These are phyloP conservation scores for Copidosoma aretas DNA, from an alignment of 2,888 invertebrate species.

Conservation along the genomic window DNA sequence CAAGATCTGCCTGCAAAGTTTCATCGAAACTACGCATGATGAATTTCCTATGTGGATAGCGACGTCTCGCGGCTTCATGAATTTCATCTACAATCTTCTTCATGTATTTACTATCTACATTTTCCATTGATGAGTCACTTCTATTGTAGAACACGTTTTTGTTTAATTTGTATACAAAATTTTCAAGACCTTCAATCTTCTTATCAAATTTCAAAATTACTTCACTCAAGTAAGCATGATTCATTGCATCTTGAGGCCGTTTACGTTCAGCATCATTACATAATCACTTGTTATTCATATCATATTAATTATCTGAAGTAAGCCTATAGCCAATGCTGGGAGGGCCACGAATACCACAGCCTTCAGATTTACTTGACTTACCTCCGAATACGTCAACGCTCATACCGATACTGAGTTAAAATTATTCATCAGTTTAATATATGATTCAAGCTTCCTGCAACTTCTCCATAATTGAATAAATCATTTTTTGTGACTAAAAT, in stretches of 20 bases:
- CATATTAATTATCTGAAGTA: conserved; percentile 31
- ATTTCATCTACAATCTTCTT: neutral
- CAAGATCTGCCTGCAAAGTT: conserved; percentile 5
- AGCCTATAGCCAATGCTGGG: conserved; percentile 5
- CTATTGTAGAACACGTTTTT: neutral
- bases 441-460: neutral
- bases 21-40: neutral
- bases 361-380: neutral
- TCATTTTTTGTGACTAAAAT: conserved; percentile 2
- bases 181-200: neutral
- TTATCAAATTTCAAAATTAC: too few species aligned
- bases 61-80: neutral
- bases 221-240: neutral
- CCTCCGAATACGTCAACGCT: conserved; percentile 17
- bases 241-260: neutral
- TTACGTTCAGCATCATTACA: conserved; percentile 26
- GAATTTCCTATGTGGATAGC: neutral
- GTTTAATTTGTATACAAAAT: neutral
- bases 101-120: neutral
- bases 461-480: conserved; percentile 4
- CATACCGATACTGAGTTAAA: neutral
- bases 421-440: neutral
- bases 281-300: conserved; percentile 29
- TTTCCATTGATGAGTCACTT: conserved; percentile 47
- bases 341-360: neutral